Evolutionary conservation across 2,888 invertebrate genomes (phyloP).

Genomic region (Eulithis prunata): DNA sequence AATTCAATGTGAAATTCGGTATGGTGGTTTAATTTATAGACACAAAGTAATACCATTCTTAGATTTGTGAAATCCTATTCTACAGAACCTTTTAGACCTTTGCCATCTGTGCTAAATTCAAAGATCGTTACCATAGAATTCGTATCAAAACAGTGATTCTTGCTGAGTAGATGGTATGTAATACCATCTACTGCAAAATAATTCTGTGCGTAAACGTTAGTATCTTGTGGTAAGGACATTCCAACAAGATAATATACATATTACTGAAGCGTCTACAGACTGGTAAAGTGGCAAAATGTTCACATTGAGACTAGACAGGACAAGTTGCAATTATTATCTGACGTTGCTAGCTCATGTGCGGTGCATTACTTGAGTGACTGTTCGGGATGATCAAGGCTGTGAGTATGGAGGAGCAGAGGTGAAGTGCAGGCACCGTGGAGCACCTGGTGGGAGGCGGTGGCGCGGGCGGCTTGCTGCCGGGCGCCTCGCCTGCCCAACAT

Average conservation of each 20-base stretch:
- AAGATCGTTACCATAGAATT: constrained; percentile 61
- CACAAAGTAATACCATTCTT: too few relatives aligned
- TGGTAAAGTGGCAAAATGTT: constrained; percentile 65
- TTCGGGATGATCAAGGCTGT: constrained; percentile 48
- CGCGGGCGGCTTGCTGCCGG: constrained; percentile 87
- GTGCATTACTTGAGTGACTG: constrained; percentile 70
- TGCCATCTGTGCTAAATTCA: constrained; percentile 3
- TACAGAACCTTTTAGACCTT: not conserved
- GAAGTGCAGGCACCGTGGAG: constrained; percentile 85
- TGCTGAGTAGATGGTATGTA: constrained; percentile 38
- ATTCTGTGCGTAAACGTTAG: constrained; percentile 40
- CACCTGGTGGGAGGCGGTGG: constrained; percentile 91
- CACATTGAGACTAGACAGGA: constrained; percentile 68
- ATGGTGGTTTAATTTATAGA: not conserved
- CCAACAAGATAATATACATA: constrained; percentile 13
- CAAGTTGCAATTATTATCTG: constrained; percentile 67
- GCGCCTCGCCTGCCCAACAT: constrained; percentile 81
- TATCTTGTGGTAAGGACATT: constrained; percentile 31
- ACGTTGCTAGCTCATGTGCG: constrained; percentile 67
- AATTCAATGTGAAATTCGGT: constrained; percentile 26
- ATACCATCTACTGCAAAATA: constrained; percentile 38
- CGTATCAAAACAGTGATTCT: constrained; percentile 65
- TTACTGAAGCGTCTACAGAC: constrained; percentile 37
- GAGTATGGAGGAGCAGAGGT: constrained; percentile 68
- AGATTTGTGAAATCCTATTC: not conserved